Percentiles rank a stretch among this genome's conserved stretches.
Evolutionary conservation across 2,888 invertebrate species (phyloP).

Genomic region (Diogma glabrata): DNA sequence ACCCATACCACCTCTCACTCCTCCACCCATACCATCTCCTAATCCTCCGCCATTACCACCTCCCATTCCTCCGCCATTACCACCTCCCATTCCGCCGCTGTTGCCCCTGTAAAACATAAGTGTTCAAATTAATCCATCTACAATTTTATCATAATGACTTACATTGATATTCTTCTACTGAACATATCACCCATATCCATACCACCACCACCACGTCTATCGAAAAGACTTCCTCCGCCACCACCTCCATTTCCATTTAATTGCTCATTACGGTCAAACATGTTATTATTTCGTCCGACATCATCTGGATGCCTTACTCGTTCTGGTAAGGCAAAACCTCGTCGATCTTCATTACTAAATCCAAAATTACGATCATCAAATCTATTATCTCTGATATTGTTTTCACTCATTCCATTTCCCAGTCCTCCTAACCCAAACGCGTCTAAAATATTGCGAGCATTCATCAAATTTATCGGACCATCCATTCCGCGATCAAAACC

Average conservation of each 20-base stretch:
- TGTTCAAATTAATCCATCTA: conserved; percentile 19
- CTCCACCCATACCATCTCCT: conserved; percentile 24
- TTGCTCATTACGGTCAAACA: conserved; percentile 13
- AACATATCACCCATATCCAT: conserved; percentile 36
- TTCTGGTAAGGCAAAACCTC: conserved; percentile 31
- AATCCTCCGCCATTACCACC: conserved; percentile 21
- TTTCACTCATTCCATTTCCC: conserved; percentile 7
- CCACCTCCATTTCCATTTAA: conserved; percentile 17
- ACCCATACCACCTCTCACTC: conserved; percentile 13
- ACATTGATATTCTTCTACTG: conserved; percentile 36
- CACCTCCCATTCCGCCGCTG: conserved; percentile 23
- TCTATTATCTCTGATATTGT: conserved; percentile 8
- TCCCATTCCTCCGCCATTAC: conserved; percentile 26
- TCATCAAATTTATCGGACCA: conserved; percentile 17
- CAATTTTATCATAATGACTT: conserved; percentile 13
- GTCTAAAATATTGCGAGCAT: conserved; percentile 3
- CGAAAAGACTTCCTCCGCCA: conserved; percentile 21
- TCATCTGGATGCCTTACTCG: conserved; percentile 14
- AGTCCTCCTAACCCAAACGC: not conserved
- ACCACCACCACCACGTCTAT: conserved; percentile 32
- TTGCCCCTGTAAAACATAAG: conserved; percentile 25
- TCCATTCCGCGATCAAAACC: conserved; percentile 34
- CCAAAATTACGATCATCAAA: conserved; percentile 16
- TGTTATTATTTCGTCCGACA: conserved; percentile 13
- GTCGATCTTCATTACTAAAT: conserved; percentile 28